Percentiles rank a stretch among this genome's conserved stretches.
Evolutionary conservation across 92 coral and sea anemone genomes (phyloP).

Genomic region (Siderastrea radians): DNA sequence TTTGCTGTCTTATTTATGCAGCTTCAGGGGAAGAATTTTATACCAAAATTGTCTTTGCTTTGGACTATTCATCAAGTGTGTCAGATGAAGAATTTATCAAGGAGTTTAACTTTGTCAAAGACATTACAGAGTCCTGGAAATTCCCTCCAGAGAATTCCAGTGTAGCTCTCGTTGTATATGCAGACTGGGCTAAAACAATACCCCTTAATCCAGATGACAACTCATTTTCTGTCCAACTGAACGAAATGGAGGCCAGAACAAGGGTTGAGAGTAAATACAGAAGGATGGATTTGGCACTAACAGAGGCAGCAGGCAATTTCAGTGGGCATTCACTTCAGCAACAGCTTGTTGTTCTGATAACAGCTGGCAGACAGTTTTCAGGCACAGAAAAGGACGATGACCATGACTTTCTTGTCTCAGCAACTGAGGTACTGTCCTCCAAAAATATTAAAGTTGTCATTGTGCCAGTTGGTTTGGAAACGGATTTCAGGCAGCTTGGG

Average conservation of each 20-base stretch:
- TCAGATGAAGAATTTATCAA: constrained; percentile 1
- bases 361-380: constrained; percentile 39
- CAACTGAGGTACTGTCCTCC: neutral
- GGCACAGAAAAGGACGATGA: constrained; percentile 7
- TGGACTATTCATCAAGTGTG: constrained; percentile 32
- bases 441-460: constrained; percentile 5
- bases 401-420: neutral
- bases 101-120: constrained; percentile 11
- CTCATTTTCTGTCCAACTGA: neutral
- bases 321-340: neutral
- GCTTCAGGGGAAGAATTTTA: neutral
- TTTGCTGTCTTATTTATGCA: neutral
- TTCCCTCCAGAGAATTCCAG: neutral
- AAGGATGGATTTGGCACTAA: constrained; percentile 25
- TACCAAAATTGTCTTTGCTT: constrained; percentile 15
- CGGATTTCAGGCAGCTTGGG: constrained; percentile 30
- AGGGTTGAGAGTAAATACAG: neutral
- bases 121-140: constrained; percentile 4
- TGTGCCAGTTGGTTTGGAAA: constrained; percentile 29
- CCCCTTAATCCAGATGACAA: neutral
- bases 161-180: constrained; percentile 6
- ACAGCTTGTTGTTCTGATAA: constrained; percentile 16
- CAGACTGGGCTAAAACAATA: neutral
- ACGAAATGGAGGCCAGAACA: neutral
- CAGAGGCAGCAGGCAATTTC: constrained; percentile 2